phyloP scores from a whole-genome alignment of 92 coral and sea anemone species.

The Ricordea florida region DNA sequence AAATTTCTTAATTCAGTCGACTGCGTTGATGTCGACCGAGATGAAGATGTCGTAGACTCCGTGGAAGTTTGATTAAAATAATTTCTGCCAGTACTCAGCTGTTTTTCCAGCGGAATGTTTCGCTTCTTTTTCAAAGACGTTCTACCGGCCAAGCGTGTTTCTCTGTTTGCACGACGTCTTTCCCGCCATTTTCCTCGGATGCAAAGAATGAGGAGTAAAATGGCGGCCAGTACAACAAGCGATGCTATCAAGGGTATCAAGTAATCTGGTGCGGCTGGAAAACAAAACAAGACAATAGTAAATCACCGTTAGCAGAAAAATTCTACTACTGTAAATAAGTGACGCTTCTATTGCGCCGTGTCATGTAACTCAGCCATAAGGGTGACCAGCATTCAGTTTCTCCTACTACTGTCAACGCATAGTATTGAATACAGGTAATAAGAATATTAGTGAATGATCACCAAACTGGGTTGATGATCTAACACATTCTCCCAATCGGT shows the following conservation, averaged over 20 bases:
- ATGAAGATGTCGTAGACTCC: constrained; percentile 72
- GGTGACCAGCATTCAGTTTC: no score
- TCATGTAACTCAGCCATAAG: no score
- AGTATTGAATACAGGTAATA: no score
- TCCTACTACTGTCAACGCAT: no score
- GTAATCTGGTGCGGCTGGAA: constrained; percentile 79
- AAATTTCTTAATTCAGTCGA: constrained; percentile 93
- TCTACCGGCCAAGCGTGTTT: constrained; percentile 69
- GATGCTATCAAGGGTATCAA: constrained; percentile 94
- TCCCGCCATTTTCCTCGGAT: constrained; percentile 92
- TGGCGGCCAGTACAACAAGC: constrained; percentile 90
- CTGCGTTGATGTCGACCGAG: constrained; percentile 77
- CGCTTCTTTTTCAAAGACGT: constrained; percentile 77
- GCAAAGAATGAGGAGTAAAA: constrained; percentile 78
- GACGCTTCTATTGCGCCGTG: no score
- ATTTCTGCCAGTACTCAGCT: constrained; percentile 57
- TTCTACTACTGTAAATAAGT: no score
- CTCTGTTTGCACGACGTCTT: constrained; percentile 65
- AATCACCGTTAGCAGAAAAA: background rate
- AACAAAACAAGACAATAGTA: background rate
- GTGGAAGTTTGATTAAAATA: constrained; percentile 87
- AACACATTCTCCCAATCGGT: no score
- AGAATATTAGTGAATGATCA: no score
- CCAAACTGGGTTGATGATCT: no score
- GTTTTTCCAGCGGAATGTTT: constrained; percentile 64